A percentile compares a stretch with the other conserved stretches of the same genome.
Evolutionary conservation across 2,888 invertebrate species (phyloP).

Genomic region (Chrysina gloriosa): DNA sequence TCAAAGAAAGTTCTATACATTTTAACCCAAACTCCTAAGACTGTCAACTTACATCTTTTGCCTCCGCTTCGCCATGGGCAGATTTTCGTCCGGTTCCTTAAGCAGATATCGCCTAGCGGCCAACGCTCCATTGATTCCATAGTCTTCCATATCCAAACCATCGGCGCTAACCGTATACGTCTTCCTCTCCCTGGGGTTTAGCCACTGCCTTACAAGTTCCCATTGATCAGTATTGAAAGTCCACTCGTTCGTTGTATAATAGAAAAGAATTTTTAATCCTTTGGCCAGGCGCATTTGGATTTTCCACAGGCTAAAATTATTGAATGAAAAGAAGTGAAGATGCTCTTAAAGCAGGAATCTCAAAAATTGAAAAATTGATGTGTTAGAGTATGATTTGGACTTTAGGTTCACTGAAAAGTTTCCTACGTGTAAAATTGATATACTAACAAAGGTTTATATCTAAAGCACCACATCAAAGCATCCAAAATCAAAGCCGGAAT

Average conservation of each 20-base stretch:
- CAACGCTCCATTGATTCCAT: slow-evolving; percentile 84
- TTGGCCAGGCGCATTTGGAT: slow-evolving; percentile 86
- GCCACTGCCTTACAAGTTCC: slow-evolving; percentile 67
- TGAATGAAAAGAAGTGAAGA: not conserved
- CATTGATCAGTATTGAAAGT: slow-evolving; percentile 81
- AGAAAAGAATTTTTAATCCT: slow-evolving; percentile 90
- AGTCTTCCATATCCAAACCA: slow-evolving; percentile 80
- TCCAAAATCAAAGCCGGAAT: slow-evolving; percentile 91
- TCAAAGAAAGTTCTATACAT: too few species aligned
- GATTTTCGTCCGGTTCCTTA: slow-evolving; percentile 83
- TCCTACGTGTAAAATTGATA: too few species aligned
- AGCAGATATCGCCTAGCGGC: slow-evolving; percentile 84
- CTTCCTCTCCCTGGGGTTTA: slow-evolving; percentile 75
- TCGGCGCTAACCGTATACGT: slow-evolving; percentile 78
- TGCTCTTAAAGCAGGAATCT: not conserved
- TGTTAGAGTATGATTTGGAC: too few species aligned
- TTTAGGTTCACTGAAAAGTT: too few species aligned
- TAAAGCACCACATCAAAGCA: slow-evolving; percentile 78
- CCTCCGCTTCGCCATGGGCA: slow-evolving; percentile 74
- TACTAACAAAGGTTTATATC: slow-evolving; percentile 89
- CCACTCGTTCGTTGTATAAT: slow-evolving; percentile 94
- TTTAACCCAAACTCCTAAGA: too few species aligned
- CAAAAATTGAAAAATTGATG: not conserved
- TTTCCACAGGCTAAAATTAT: slow-evolving; percentile 76
- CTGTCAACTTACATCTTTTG: not conserved